These are phyloP conservation scores for Rhinichthys osculus DNA, from an alignment of 2,797 vertebrate genomes.

Conservation along the genomic window DNA sequence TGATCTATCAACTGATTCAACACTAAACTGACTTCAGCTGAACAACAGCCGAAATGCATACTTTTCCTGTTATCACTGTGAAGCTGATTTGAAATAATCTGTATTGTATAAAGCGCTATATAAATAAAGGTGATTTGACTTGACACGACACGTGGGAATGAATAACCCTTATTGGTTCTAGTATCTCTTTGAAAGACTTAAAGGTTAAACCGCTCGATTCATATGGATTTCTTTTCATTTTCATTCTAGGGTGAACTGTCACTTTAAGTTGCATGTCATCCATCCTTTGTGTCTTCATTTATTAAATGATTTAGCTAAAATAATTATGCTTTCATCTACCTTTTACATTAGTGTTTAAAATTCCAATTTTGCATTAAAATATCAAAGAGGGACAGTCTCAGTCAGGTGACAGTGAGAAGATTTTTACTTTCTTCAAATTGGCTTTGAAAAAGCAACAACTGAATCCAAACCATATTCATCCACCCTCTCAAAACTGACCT, in stretches of 20 bases:
- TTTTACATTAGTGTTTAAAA: not conserved
- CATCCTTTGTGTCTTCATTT: not conserved
- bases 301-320: not conserved
- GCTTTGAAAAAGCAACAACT: constrained; percentile 7
- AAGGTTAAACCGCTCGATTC: not conserved
- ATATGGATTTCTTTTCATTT: not conserved
- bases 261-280: not conserved
- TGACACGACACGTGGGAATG: not conserved
- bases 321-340: not conserved
- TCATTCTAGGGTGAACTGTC: not conserved
- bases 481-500: constrained; percentile 29
- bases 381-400: not conserved
- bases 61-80: not conserved
- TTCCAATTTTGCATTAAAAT: not conserved
- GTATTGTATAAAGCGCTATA: not conserved
- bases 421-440: not conserved
- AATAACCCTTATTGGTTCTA: not conserved
- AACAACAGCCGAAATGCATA: too few species aligned
- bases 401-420: not conserved
- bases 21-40: too few species aligned
- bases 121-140: too few species aligned
- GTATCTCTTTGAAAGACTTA: not conserved
- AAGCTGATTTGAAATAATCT: not conserved
- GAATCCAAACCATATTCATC: not conserved
- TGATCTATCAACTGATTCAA: too few species aligned